Conservation (phyloP, 2,113 vertebrate species). For the Centropristis striata region DNA sequence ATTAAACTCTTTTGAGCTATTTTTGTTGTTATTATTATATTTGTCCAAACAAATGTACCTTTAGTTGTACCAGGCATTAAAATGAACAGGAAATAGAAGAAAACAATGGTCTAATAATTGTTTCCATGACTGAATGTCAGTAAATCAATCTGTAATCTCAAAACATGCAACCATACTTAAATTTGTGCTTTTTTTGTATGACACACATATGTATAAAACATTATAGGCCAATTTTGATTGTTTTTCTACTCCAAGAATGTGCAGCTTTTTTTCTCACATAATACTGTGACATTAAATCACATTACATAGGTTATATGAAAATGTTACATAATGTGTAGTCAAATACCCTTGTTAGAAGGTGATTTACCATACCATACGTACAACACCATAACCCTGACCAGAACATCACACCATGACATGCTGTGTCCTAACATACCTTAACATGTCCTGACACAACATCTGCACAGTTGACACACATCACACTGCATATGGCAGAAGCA, state of each 20-base stretch:
- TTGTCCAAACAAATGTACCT: too few species aligned
- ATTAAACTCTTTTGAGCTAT: too few species aligned
- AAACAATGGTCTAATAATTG: too few species aligned
- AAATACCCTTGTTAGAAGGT: neutral
- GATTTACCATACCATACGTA: neutral
- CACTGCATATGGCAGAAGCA: neutral
- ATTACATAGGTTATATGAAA: neutral
- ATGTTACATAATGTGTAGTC: neutral
- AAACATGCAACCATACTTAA: too few species aligned
- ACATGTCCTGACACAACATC: neutral
- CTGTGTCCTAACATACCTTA: neutral
- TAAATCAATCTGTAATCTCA: too few species aligned
- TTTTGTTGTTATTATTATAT: too few species aligned
- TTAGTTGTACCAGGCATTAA: too few species aligned
- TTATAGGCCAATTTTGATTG: neutral
- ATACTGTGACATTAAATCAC: neutral
- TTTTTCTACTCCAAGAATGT: neutral
- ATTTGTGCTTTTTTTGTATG: too few species aligned
- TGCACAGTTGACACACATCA: neutral
- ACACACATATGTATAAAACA: neutral
- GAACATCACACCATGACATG: neutral
- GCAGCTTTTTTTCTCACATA: neutral
- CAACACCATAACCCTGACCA: too few species aligned
- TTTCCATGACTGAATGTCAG: too few species aligned
- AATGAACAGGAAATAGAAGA: too few species aligned